Base-by-base conservation (phyloP, 2,113 vertebrate species). In the Coryphaenoides rupestris region DNA sequence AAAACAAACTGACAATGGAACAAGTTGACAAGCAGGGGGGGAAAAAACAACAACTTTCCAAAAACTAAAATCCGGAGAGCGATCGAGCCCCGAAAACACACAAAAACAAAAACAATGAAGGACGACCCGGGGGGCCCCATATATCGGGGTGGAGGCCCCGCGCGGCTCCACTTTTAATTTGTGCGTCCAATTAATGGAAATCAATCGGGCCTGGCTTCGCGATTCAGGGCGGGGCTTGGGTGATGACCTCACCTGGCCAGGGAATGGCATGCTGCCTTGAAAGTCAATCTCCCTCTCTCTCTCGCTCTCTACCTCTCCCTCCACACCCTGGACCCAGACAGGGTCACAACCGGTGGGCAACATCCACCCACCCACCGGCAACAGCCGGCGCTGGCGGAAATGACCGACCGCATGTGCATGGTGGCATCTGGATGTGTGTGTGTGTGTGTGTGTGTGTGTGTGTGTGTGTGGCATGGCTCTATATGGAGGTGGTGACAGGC, bases 111-210 rank as follows among this genome's bases (percentile, higher is more conserved):
- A 24, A 16, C 60, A 69, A 79, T 19, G 59, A 49, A 60, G 61
- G 63, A 65, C 66, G 49, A 45, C 45, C 22, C 21, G 73, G 59
- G 19, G 22, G n/a, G n/a, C n/a, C n/a, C 45, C 23, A 63, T 21
- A 63, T 16, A 21, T 23, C 58, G 57, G 57, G 47, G 19, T 70
- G 63, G 54, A 40, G 63, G 58, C 56, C 57, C 54, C 59, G 58
- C 74, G 68, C 68, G 67, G 67, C 59, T 69, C 40, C 24, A 49
- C 72, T 71, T 83, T 80, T 76, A 66, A 73, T 76, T 80, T 70
- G 65, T 79, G 75, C 46, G 76, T 76, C 84, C 83, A 86, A 86
- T 87, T 89, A 89, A 88, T 82, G 86, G 76, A 86, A 84, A 89
- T 89, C 84, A 17, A 89, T 89, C 40, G 56, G 46, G 47, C 58